Evolutionary conservation across 2,888 invertebrate species (phyloP).

Genomic region (Aricia artaxerxes): DNA sequence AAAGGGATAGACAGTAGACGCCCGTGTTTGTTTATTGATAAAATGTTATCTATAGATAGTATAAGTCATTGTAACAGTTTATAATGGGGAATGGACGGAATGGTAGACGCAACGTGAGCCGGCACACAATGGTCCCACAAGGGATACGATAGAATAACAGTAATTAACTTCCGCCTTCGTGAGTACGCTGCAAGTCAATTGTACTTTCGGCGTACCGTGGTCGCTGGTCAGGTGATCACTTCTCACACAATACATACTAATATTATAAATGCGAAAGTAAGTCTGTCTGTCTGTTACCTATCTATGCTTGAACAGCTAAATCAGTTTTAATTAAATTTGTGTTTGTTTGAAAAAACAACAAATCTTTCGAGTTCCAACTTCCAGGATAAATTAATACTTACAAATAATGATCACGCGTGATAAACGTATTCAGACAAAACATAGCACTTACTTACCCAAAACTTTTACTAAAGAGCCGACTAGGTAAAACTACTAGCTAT

Average conservation of each 20-base stretch:
- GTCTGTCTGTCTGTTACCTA: too few species aligned
- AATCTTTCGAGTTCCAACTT: too few species aligned
- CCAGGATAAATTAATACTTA: too few species aligned
- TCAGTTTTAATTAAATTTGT: too few species aligned
- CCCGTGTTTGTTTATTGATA: slow-evolving; percentile 3
- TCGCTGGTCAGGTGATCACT: background rate
- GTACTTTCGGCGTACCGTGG: slow-evolving; percentile 1
- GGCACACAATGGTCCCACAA: slow-evolving; percentile 39
- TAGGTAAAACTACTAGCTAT: too few species aligned
- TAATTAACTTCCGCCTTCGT: slow-evolving; percentile 45
- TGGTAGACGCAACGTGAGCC: slow-evolving; percentile 28
- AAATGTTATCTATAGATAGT: slow-evolving; percentile 10
- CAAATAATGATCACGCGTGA: too few species aligned
- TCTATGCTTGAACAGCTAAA: too few species aligned
- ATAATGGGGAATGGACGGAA: slow-evolving; percentile 29
- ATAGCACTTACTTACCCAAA: too few species aligned
- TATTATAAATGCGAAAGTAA: too few species aligned
- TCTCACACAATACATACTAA: background rate
- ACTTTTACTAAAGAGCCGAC: too few species aligned
- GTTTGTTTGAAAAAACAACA: too few species aligned
- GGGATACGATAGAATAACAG: slow-evolving; percentile 39
- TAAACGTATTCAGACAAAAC: too few species aligned
- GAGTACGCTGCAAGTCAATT: slow-evolving; percentile 29
- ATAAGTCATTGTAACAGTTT: slow-evolving; percentile 23
- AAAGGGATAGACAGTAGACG: background rate